phyloP scores from a whole-genome alignment of 2,888 invertebrate genomes.

The Thymelicus sylvestris region DNA sequence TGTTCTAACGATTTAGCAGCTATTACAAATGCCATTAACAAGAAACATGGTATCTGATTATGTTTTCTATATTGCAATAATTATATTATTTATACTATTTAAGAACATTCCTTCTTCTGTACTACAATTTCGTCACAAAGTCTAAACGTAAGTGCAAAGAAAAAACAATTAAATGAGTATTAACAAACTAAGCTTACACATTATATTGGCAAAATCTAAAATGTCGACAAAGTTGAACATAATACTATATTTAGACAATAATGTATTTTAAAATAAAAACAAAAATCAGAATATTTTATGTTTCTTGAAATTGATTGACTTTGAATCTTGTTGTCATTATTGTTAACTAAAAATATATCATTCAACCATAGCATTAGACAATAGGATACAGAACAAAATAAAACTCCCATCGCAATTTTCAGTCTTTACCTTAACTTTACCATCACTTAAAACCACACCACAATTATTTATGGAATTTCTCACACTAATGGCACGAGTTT shows the following conservation, averaged over 20 bases:
- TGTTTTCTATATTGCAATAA: background rate
- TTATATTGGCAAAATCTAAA: conserved; percentile 1
- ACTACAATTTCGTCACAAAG: background rate
- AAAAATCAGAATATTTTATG: too few relatives aligned
- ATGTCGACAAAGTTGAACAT: conserved; percentile 11
- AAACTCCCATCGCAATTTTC: background rate
- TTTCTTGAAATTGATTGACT: too few relatives aligned
- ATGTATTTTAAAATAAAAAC: too few relatives aligned
- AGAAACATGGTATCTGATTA: background rate
- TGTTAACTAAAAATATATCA: too few relatives aligned
- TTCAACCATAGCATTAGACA: too few relatives aligned
- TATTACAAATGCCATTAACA: conserved; percentile 10
- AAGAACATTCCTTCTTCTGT: background rate
- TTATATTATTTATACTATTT: background rate
- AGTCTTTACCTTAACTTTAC: conserved; percentile 1
- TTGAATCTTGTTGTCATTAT: too few relatives aligned
- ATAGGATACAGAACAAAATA: background rate
- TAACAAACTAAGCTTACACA: background rate
- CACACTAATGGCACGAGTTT: background rate
- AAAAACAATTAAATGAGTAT: background rate
- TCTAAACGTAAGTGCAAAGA: background rate
- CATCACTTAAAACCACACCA: background rate
- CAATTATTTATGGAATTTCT: background rate
- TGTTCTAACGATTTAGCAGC: conserved; percentile 14
- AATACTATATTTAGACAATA: background rate